phyloP scores from a whole-genome alignment of 2,797 vertebrate genomes.

The Crax fasciolata region DNA sequence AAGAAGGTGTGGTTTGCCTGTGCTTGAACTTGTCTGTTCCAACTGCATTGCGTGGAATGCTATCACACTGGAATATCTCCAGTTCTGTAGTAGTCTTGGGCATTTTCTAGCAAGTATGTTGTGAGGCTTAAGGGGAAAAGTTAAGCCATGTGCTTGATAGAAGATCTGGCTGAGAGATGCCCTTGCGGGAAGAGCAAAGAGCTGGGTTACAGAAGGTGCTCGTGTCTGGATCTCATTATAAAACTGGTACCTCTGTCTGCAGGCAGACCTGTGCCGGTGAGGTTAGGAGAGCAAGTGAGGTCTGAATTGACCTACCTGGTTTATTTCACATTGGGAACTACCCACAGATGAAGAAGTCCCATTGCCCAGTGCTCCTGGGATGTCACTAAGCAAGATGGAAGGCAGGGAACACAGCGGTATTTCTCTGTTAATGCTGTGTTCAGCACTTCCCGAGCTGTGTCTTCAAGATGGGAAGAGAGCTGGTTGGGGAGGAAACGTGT shows the following conservation, averaged over 20 bases:
- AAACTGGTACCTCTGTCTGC: accelerated
- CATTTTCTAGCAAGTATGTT: accelerated
- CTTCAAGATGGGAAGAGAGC: accelerated
- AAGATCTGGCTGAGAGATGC: neutral
- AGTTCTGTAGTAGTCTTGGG: accelerated
- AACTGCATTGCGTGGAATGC: accelerated
- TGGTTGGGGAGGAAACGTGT: neutral
- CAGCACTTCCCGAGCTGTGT: neutral
- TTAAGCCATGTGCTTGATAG: accelerated
- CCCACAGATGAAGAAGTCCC: neutral
- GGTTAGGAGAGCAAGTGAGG: accelerated
- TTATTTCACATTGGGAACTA: neutral
- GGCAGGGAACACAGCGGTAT: neutral
- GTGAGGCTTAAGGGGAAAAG: neutral
- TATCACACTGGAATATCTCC: accelerated
- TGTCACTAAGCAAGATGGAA: accelerated
- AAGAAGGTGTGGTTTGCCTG: accelerated
- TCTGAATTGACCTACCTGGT: accelerated
- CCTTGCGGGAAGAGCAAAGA: neutral
- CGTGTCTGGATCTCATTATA: accelerated
- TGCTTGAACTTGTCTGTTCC: neutral
- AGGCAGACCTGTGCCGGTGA: neutral
- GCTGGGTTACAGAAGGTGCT: neutral
- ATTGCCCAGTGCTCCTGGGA: neutral
- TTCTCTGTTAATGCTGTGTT: neutral